Evolutionary conservation across 2,888 invertebrate genomes (phyloP).

Genomic region (Bellardia bayeri): DNA sequence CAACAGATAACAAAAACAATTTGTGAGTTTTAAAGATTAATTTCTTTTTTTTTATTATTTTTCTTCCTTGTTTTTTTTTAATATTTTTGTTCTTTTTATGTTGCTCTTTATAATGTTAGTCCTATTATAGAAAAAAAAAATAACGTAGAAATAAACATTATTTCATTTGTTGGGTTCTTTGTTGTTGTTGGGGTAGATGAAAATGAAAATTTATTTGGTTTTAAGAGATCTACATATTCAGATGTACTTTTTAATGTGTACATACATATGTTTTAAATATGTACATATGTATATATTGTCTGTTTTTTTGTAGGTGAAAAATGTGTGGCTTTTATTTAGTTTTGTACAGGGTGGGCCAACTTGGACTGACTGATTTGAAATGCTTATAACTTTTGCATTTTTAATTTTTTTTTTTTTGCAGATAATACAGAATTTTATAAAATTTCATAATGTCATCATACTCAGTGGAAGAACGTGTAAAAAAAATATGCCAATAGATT

Average conservation of each 20-base stretch:
- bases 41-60: neutral
- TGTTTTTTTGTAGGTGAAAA: neutral
- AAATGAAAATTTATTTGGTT: neutral
- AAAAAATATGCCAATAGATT: no score
- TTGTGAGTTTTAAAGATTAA: slow-evolving; percentile 7
- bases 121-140: neutral
- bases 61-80: neutral
- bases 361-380: no score
- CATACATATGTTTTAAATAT: neutral
- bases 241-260: neutral
- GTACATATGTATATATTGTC: neutral
- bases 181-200: neutral
- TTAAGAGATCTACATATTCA: neutral
- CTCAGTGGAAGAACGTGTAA: no score
- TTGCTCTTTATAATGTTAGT: no score
- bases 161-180: neutral
- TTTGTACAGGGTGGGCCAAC: no score
- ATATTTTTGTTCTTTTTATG: no score
- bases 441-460: no score
- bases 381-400: no score
- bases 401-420: no score
- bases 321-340: slow-evolving; percentile 4
- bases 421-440: no score
- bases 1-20: neutral
- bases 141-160: neutral